These are phyloP conservation scores for Anguilla pacifica DNA, from an alignment of 2,797 vertebrate species.

Conservation along the genomic window DNA sequence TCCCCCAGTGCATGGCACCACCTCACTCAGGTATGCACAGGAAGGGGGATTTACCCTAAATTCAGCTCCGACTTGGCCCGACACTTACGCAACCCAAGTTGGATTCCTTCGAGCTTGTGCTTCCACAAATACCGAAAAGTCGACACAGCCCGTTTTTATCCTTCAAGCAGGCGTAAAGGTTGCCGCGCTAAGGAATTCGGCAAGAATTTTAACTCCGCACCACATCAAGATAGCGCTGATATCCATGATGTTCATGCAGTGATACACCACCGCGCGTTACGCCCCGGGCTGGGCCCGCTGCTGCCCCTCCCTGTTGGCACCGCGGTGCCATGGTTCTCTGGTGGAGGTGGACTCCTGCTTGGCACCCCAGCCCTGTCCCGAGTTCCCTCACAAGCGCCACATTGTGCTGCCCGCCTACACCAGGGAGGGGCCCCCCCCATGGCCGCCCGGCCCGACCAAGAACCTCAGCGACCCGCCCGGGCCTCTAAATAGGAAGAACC, in stretches of 20 bases:
- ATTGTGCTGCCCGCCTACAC: conserved; percentile 15
- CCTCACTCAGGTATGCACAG: neutral
- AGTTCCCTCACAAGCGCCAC: conserved; percentile 11
- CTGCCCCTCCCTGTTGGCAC: conserved; percentile 46
- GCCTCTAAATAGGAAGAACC: conserved; percentile 29
- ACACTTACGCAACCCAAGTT: neutral
- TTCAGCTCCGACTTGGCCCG: neutral
- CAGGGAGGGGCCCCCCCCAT: neutral
- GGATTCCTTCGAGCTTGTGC: neutral
- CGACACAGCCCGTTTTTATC: neutral
- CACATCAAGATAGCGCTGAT: neutral
- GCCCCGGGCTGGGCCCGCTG: neutral
- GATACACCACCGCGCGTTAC: too few species aligned
- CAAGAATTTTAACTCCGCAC: neutral
- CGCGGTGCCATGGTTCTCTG: neutral
- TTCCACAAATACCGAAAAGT: neutral
- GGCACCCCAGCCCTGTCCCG: neutral
- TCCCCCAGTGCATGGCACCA: neutral
- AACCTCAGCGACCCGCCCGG: conserved; percentile 19
- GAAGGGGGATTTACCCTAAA: neutral
- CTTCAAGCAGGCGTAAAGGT: neutral
- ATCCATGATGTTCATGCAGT: conserved; percentile 33
- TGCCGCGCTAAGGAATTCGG: neutral
- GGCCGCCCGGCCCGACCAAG: neutral
- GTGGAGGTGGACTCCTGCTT: neutral